These are phyloP conservation scores for Luscinia luscinia DNA, from an alignment of 2,797 vertebrate species.

Conservation along the genomic window DNA sequence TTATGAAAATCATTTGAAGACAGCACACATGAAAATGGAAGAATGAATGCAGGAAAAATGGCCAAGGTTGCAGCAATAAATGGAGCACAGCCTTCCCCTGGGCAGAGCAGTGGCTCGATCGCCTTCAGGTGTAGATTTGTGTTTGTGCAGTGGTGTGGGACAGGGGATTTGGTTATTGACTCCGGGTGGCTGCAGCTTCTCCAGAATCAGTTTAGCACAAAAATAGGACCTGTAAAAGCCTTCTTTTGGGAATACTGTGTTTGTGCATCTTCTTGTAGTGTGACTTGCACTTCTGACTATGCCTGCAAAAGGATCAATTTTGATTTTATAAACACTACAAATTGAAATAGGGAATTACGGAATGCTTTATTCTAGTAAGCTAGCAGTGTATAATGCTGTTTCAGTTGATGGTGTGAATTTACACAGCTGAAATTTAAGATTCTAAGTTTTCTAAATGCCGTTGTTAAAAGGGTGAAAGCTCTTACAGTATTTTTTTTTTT, in stretches of 20 bases:
- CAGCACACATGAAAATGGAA: background rate
- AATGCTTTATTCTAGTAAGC: background rate
- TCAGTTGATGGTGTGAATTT: background rate
- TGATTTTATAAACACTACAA: background rate
- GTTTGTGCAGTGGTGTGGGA: background rate
- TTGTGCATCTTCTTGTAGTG: background rate
- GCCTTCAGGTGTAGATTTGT: background rate
- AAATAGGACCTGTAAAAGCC: background rate
- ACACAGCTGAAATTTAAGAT: background rate
- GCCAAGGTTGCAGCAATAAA: background rate
- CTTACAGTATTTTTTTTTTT: background rate
- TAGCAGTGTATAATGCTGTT: background rate
- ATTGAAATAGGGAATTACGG: background rate
- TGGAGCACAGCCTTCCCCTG: background rate
- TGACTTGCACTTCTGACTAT: background rate
- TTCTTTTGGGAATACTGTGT: background rate
- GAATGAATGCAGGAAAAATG: background rate
- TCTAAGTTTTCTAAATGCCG: background rate
- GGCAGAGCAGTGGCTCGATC: background rate
- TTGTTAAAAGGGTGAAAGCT: background rate
- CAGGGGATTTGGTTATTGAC: background rate
- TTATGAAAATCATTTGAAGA: background rate
- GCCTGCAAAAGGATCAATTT: background rate
- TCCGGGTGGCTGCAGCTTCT: background rate
- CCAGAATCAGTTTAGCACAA: background rate